Conservation (phyloP, 1,140 invertebrate species). For the Wiebesia pumilae region DNA sequence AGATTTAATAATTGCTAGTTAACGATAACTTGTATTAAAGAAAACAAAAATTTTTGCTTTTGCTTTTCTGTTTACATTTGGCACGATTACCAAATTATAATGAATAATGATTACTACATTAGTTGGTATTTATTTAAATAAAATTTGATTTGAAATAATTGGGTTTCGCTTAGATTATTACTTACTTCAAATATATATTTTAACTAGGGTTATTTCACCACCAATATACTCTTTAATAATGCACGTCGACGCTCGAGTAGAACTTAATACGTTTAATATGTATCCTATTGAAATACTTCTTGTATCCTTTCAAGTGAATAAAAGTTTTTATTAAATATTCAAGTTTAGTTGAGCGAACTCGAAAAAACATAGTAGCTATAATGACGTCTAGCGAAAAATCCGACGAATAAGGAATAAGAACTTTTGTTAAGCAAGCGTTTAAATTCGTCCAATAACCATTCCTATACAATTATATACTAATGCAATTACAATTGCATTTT, state of each 20-base stretch:
- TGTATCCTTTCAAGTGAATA: constrained; percentile 16
- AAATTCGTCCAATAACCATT: constrained; percentile 44
- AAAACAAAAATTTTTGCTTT: not conserved
- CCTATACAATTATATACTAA: constrained; percentile 35
- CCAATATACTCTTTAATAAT: constrained; percentile 10
- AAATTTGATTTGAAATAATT: constrained; percentile 1
- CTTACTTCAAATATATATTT: constrained; percentile 11
- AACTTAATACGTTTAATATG: constrained; percentile 5
- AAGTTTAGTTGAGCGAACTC: constrained; percentile 9
- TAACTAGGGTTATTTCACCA: constrained; percentile 14
- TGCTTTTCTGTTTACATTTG: not conserved
- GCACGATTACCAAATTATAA: not conserved
- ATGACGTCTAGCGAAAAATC: constrained; percentile 7
- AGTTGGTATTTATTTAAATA: not conserved
- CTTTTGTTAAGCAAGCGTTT: constrained; percentile 18
- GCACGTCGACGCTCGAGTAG: constrained; percentile 24
- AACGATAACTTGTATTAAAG: not conserved
- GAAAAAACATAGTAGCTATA: not conserved
- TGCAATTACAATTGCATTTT: constrained; percentile 19
- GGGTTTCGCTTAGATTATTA: not conserved
- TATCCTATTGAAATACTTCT: constrained; percentile 1
- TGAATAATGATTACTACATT: not conserved
- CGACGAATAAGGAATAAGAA: not conserved
- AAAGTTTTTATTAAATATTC: not conserved
- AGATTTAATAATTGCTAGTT: not conserved